Conservation (phyloP, 2,797 vertebrate species). For the Chiloscyllium punctatum region DNA sequence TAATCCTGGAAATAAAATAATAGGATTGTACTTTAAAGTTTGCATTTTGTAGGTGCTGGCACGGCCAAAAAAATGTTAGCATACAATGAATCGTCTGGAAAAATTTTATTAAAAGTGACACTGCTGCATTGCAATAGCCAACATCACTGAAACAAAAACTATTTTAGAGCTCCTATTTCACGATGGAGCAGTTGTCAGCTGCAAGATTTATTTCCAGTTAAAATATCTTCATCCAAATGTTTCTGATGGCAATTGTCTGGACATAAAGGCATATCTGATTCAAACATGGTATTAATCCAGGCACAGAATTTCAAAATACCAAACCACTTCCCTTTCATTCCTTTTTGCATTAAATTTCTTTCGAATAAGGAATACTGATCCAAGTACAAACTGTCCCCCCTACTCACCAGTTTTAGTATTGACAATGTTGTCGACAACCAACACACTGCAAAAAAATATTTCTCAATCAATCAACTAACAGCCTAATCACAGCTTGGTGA, state of each 20-base stretch:
- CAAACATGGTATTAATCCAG: background rate
- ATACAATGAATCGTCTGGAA: conserved; percentile 8
- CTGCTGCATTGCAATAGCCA: background rate
- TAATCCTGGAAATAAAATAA: conserved; percentile 3
- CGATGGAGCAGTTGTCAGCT: background rate
- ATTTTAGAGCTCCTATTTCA: conserved; percentile 20
- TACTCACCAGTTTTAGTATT: background rate
- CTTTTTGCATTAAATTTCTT: background rate
- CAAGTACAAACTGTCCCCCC: background rate
- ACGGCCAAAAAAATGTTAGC: background rate
- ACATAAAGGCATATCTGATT: conserved; percentile 1
- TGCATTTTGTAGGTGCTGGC: background rate
- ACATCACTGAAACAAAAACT: conserved; percentile 15
- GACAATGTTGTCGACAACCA: background rate
- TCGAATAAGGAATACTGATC: background rate
- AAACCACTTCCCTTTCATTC: conserved; percentile 20
- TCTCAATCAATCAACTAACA: background rate
- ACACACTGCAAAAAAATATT: background rate
- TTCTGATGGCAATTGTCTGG: conserved; percentile 11
- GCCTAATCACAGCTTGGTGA: background rate
- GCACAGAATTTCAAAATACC: background rate
- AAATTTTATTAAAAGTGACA: conserved; percentile 29
- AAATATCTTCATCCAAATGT: conserved; percentile 25
- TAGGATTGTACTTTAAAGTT: conserved; percentile 3
- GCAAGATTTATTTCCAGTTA: background rate